These are phyloP conservation scores for Ferrisia virgata DNA, from an alignment of 2,888 invertebrate genomes.

Conservation along the genomic window DNA sequence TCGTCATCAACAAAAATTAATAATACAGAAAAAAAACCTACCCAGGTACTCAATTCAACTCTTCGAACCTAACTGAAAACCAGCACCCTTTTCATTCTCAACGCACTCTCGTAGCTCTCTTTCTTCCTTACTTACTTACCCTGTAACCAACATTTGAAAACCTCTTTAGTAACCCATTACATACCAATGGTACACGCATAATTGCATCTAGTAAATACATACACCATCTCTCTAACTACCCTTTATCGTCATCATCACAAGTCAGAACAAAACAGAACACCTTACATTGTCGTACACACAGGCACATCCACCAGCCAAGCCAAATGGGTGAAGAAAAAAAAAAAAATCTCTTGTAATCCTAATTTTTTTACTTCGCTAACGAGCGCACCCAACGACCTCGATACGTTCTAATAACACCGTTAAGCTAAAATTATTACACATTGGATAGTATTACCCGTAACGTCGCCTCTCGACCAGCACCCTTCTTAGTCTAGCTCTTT, in stretches of 20 bases:
- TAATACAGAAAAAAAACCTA: too few relatives aligned
- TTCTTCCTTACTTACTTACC: too few relatives aligned
- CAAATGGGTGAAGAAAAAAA: too few relatives aligned
- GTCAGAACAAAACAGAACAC: not conserved
- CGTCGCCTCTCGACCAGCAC: conserved; percentile 3
- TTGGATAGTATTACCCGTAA: conserved; percentile 36
- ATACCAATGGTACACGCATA: too few relatives aligned
- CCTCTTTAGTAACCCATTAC: too few relatives aligned
- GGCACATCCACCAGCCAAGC: not conserved
- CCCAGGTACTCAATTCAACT: too few relatives aligned
- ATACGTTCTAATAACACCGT: conserved; percentile 22
- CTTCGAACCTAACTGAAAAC: too few relatives aligned
- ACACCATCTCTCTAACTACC: not conserved
- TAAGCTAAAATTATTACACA: conserved; percentile 43
- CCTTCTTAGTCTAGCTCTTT: not conserved
- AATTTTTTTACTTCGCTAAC: conserved; percentile 7
- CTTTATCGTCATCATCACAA: not conserved
- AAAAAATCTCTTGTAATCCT: not conserved
- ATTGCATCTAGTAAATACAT: too few relatives aligned
- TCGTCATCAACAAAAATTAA: too few relatives aligned
- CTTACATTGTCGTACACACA: not conserved
- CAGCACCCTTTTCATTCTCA: too few relatives aligned
- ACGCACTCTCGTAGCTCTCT: too few relatives aligned
- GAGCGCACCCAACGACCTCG: not conserved
- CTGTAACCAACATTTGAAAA: too few relatives aligned